Conservation (phyloP, 1,140 invertebrate genomes). For the Pachyrhynchus sulphureomaculatus region DNA sequence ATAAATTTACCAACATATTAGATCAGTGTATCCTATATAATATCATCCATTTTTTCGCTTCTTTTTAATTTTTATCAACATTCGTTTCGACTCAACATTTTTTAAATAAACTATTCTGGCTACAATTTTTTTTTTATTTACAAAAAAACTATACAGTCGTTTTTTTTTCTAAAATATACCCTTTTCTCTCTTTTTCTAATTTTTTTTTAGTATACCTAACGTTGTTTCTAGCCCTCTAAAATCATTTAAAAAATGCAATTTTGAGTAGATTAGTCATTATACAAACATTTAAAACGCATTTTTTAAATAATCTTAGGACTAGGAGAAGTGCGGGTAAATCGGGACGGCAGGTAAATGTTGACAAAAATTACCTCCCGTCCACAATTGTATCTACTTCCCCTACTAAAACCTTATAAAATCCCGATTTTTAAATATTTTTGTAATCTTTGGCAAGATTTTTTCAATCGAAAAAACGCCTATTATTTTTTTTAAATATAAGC, state of each 20-base stretch:
- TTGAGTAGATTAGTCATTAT: too few species aligned
- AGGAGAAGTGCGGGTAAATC: too few species aligned
- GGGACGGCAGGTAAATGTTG: too few species aligned
- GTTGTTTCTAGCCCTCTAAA: not conserved
- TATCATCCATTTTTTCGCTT: not conserved
- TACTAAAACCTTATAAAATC: not conserved
- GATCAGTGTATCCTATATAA: too few species aligned
- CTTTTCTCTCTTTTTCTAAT: not conserved
- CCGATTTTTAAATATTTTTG: not conserved
- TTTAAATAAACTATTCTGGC: constrained; percentile 9
- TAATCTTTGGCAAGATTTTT: not conserved
- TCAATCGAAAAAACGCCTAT: constrained; percentile 1
- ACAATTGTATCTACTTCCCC: too few species aligned
- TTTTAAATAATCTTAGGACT: too few species aligned
- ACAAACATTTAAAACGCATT: too few species aligned
- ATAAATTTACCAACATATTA: too few species aligned
- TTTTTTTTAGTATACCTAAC: not conserved
- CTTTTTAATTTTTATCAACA: not conserved
- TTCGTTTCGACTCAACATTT: not conserved
- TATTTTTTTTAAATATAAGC: not conserved
- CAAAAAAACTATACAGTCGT: constrained; percentile 9
- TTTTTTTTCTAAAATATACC: constrained; percentile 9
- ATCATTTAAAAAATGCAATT: too few species aligned
- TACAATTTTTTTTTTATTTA: constrained; percentile 13
- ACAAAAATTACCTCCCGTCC: too few species aligned